A percentile compares a stretch with the other conserved stretches of the same genome.
Conservation (phyloP, 2,888 invertebrate genomes). For the Sinohyriopsis cumingii region DNA sequence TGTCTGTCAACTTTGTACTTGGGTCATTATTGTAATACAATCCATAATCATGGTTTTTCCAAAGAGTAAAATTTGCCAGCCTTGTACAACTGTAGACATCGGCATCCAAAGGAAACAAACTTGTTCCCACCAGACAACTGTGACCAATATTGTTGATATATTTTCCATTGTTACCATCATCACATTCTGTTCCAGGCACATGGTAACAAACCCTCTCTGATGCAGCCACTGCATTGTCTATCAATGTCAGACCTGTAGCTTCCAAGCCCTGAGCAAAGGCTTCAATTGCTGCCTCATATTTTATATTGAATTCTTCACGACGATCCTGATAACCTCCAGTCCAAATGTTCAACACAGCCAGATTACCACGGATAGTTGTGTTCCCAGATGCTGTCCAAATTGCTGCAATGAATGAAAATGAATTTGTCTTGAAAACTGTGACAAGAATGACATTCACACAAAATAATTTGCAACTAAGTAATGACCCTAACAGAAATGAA, state of each 20-base stretch:
- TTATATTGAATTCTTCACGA: constrained; percentile 42
- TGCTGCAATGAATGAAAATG: constrained; percentile 40
- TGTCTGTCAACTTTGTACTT: constrained; percentile 31
- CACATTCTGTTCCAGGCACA: constrained; percentile 42
- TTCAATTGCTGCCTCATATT: constrained; percentile 51
- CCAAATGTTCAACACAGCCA: constrained; percentile 54
- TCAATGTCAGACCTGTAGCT: constrained; percentile 36
- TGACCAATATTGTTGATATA: constrained; percentile 52
- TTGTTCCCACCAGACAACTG: constrained; percentile 47
- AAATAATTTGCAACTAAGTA: neutral
- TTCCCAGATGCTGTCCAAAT: constrained; percentile 50
- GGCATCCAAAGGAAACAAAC: constrained; percentile 4
- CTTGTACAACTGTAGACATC: constrained; percentile 37
- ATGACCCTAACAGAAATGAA: too few relatives aligned
- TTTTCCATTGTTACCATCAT: constrained; percentile 15
- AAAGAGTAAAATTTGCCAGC: constrained; percentile 50
- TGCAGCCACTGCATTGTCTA: constrained; percentile 58
- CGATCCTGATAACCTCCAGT: constrained; percentile 59
- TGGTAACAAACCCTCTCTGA: constrained; percentile 55
- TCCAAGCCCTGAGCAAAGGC: constrained; percentile 19
- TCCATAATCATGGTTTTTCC: constrained; percentile 59
- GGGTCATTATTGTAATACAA: constrained; percentile 46
- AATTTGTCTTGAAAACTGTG: neutral
- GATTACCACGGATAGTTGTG: constrained; percentile 48
- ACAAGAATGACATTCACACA: neutral